Evolutionary conservation across 2,797 vertebrate species (phyloP).

Genomic region (Mormyrus hasselquistii): DNA sequence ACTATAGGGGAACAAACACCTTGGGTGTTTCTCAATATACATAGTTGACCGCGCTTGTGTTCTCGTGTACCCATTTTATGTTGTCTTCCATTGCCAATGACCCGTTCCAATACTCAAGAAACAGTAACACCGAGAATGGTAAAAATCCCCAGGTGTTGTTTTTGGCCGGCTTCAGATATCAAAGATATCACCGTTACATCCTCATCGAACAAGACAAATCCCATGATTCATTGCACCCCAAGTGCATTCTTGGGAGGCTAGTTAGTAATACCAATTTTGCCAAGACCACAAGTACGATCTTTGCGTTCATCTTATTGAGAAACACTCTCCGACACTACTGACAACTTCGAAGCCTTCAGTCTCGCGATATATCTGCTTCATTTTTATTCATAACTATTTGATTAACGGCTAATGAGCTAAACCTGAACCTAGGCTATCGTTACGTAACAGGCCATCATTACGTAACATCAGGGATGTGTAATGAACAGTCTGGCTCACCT

Average conservation of each 20-base stretch:
- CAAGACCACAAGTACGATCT: background rate
- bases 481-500: constrained; percentile 41
- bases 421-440: background rate
- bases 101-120: background rate
- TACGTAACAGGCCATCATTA: background rate
- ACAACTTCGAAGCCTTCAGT: background rate
- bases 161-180: background rate
- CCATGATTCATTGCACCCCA: background rate
- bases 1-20: background rate
- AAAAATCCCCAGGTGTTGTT: background rate
- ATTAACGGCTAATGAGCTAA: background rate
- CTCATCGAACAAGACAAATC: background rate
- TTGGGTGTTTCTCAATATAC: background rate
- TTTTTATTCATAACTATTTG: background rate
- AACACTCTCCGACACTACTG: background rate
- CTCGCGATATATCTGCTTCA: background rate
- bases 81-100: background rate
- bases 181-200: background rate
- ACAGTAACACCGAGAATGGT: background rate
- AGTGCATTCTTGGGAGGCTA: background rate
- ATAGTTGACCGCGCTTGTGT: background rate
- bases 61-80: background rate
- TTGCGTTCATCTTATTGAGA: background rate
- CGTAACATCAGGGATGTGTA: background rate
- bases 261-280: background rate